Conservation (phyloP, 2,797 vertebrate species). For the Helarctos malayanus region DNA sequence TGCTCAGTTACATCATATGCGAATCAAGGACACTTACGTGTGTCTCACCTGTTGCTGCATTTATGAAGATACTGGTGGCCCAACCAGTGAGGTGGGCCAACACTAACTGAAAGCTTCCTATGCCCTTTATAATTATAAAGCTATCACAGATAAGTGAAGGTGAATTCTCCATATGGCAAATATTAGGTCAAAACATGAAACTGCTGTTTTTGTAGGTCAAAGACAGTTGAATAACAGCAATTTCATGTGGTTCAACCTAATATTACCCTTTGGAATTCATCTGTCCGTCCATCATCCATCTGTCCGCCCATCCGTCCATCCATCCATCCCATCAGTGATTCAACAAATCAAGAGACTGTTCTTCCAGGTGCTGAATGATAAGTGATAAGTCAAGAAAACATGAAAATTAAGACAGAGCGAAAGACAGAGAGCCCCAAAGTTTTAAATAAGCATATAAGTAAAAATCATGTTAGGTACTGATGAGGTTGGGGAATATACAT, state of each 20-base stretch:
- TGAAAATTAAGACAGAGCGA: neutral
- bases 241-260: conserved; percentile 4
- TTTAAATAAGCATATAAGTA: neutral
- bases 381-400: neutral
- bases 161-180: neutral
- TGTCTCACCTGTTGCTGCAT: neutral
- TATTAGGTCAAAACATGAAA: conserved; percentile 23
- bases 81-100: neutral
- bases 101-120: neutral
- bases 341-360: neutral
- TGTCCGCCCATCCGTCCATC: neutral
- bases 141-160: neutral
- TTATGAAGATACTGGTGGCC: neutral
- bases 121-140: neutral
- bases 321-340: neutral
- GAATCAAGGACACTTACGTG: neutral
- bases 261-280: neutral
- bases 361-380: neutral
- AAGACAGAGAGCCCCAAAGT: neutral
- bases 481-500: too few relatives aligned
- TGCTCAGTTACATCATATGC: neutral
- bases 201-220: neutral
- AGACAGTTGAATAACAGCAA: neutral
- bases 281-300: neutral
- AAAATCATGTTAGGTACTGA: neutral